Base-by-base conservation (phyloP, 2,888 invertebrate species). In the Drosophila kokeensis region DNA sequence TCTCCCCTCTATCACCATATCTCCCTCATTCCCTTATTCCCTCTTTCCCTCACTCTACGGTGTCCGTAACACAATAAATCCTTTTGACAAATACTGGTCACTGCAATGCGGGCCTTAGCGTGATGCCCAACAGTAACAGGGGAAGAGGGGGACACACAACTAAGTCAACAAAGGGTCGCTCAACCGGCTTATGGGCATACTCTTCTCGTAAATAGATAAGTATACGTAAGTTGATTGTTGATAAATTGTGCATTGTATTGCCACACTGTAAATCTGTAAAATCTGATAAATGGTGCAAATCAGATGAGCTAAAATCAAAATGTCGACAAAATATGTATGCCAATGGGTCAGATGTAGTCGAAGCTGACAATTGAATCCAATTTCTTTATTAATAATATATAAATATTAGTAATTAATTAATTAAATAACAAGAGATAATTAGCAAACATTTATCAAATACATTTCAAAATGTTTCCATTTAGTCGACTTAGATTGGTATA, bases 41-140 rank as follows among this genome's bases (percentile, higher is more conserved):
- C 0, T 34, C 5, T 4, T 13, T 34, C 13, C 38, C 38, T 1
- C 15, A 24, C 24, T 15, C 15, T 15, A 15, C 30, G 29, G 38
- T 30, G 15, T 21, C 40, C 48, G 67, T 65, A 65, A 63, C 79
- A 76, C 83, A 81, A 85, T 88, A 85, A 85, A 86, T 88, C 83
- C 83, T 60, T 54, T 68, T 77, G 81, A 79, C 87, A 86, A 86
- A 86, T 81, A 69, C 81, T 55, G 72, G 68, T 55, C 86, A 78
- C 81, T 79, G 83, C 89, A 83, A 64, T 79, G 70, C 73, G 64
- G 70, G 34, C 36, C 36, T 53, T 38, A 36, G 7, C 15, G 11
- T 18, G 34, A 11, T 13, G 15, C 27, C 21, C 15, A 45, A 45
- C 24, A 27, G 18, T 30, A 21, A 13, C 7, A 15, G 4, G 10